These are phyloP conservation scores for Bradypus variegatus DNA, from an alignment of 2,797 vertebrate genomes.

Conservation along the genomic window DNA sequence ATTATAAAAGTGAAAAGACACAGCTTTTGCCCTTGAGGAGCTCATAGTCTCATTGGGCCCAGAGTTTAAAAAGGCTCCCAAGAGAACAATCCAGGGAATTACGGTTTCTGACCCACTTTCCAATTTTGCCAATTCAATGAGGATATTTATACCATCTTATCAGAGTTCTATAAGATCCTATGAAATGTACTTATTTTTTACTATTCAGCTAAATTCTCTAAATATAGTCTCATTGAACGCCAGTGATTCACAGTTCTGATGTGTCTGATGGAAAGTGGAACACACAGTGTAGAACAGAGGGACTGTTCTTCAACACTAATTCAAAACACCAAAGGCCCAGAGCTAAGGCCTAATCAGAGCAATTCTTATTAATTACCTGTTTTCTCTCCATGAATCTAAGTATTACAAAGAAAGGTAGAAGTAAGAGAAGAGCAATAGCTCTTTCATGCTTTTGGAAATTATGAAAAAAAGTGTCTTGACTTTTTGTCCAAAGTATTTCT, in stretches of 20 bases:
- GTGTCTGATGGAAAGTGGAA: background rate
- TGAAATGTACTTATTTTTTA: background rate
- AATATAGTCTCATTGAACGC: constrained; percentile 1
- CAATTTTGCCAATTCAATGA: background rate
- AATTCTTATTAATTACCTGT: background rate
- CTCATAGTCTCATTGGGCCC: background rate
- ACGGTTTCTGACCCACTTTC: background rate
- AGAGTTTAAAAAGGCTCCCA: background rate
- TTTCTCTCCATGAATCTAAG: background rate
- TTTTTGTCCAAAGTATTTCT: background rate
- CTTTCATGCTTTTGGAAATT: background rate
- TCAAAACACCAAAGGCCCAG: constrained; percentile 2
- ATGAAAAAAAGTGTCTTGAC: background rate
- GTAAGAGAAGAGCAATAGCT: background rate
- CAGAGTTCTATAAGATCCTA: background rate
- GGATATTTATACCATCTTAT: background rate
- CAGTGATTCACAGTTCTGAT: constrained; percentile 12
- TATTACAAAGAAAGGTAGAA: background rate
- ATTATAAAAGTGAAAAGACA: background rate
- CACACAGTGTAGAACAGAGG: background rate
- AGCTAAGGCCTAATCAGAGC: background rate
- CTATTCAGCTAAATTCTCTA: background rate
- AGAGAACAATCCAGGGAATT: background rate
- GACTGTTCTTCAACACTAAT: background rate
- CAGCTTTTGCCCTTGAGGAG: background rate